phyloP scores from a whole-genome alignment of 2,113 vertebrate species.

The Craseonycteris thonglongyai region DNA sequence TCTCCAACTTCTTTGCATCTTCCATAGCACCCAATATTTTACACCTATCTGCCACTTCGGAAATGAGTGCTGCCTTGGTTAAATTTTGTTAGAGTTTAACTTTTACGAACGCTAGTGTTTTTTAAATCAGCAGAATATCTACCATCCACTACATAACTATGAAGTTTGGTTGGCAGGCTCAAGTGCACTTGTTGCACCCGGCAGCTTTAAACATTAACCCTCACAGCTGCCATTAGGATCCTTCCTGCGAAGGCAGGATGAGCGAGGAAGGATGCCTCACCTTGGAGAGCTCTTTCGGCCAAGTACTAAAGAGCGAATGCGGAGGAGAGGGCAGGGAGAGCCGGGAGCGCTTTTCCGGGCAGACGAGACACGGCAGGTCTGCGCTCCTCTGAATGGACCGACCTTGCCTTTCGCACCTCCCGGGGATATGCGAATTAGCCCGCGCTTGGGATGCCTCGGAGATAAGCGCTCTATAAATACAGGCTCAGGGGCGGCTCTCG shows the following conservation, averaged over 20 bases:
- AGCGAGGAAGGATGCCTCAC: not conserved
- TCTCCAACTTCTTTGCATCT: not conserved
- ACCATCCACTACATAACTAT: not conserved
- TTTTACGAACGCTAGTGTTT: not conserved
- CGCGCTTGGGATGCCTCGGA: not conserved
- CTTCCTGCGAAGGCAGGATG: not conserved
- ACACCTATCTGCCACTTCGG: not conserved
- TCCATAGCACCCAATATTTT: not conserved
- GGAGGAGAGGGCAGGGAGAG: not conserved
- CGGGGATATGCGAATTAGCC: not conserved
- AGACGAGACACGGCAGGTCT: not conserved
- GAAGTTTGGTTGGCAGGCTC: constrained; percentile 41
- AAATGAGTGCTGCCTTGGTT: not conserved
- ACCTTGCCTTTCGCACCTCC: not conserved
- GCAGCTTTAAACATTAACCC: not conserved
- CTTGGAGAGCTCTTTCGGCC: not conserved
- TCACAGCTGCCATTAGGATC: not conserved
- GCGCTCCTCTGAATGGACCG: not conserved
- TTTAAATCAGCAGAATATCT: not conserved
- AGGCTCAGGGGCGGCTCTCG: not conserved
- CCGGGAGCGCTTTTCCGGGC: not conserved
- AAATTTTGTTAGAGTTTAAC: not conserved
- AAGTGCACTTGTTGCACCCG: constrained; percentile 55
- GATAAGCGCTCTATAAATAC: not conserved
- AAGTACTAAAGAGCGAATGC: not conserved